These are phyloP conservation scores for Kryphioiulus occultus DNA, from an alignment of 2,888 invertebrate species.

Conservation along the genomic window DNA sequence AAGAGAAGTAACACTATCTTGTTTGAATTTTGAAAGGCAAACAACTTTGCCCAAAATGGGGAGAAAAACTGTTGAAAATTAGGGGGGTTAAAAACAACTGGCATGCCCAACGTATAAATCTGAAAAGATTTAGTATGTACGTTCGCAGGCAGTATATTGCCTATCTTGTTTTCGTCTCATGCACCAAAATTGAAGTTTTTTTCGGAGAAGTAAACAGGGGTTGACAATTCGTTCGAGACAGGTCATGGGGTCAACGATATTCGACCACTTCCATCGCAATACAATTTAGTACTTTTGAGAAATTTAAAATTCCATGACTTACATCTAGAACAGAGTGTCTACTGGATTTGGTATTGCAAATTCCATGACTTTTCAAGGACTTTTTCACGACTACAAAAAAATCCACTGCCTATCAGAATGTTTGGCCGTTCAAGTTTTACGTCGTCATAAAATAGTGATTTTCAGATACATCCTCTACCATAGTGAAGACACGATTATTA, in stretches of 20 bases:
- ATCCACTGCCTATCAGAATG: too few relatives aligned
- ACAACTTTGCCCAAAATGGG: slow-evolving; percentile 36
- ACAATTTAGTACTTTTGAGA: too few relatives aligned
- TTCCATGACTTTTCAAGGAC: too few relatives aligned
- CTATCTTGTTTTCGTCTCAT: slow-evolving; percentile 21
- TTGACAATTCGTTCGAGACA: not conserved
- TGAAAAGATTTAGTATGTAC: slow-evolving; percentile 20
- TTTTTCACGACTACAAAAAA: too few relatives aligned
- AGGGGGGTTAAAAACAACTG: slow-evolving; percentile 25
- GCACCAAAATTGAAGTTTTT: not conserved
- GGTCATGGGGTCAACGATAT: not conserved
- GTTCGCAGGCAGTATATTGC: not conserved
- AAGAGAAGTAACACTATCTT: slow-evolving; percentile 28
- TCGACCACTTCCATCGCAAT: not conserved
- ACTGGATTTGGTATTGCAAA: too few relatives aligned
- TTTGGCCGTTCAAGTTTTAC: too few relatives aligned
- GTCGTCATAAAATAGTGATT: too few relatives aligned
- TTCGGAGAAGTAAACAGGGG: slow-evolving; percentile 10
- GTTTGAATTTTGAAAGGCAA: slow-evolving; percentile 35
- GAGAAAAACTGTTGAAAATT: slow-evolving; percentile 31
- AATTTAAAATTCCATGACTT: too few relatives aligned
- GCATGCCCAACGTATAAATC: not conserved
- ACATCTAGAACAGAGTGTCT: too few relatives aligned
- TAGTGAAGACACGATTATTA: too few relatives aligned
- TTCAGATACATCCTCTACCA: too few relatives aligned